phyloP scores from a whole-genome alignment of 1,140 invertebrate genomes.

The Batillaria attramentaria region DNA sequence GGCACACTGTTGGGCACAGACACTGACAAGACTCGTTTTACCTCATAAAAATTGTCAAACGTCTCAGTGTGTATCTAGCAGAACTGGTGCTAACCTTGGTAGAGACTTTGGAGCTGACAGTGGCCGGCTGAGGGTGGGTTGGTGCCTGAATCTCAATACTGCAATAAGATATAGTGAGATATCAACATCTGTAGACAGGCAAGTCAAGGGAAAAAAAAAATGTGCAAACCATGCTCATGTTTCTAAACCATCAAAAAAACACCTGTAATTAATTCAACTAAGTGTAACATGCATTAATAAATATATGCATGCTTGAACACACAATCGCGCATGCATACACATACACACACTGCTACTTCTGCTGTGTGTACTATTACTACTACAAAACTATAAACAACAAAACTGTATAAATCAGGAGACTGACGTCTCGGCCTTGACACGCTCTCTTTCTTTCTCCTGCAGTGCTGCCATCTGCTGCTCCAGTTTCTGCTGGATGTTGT shows the following conservation, averaged over 20 bases:
- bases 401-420: background rate
- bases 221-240: too few relatives aligned
- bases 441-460: conserved; percentile 60
- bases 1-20: too few relatives aligned
- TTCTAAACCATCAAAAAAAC: background rate
- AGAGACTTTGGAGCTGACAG: conserved; percentile 57
- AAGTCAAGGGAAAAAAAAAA: too few relatives aligned
- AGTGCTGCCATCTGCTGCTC: conserved; percentile 61
- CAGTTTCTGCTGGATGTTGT: conserved; percentile 58
- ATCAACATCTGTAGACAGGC: too few relatives aligned
- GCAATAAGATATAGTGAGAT: too few relatives aligned
- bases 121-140: conserved; percentile 66
- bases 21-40: too few relatives aligned
- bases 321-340: background rate
- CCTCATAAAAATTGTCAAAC: too few relatives aligned
- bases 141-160: conserved; percentile 59
- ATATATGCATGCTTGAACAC: conserved; percentile 1
- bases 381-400: background rate
- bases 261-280: too few relatives aligned
- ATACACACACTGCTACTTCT: background rate
- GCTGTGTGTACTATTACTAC: background rate
- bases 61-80: too few relatives aligned
- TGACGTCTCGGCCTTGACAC: conserved; percentile 61
- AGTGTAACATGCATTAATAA: too few relatives aligned
- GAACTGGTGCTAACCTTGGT: conserved; percentile 49